phyloP scores from a whole-genome alignment of 2,888 invertebrate genomes.

The Meteorus colon region DNA sequence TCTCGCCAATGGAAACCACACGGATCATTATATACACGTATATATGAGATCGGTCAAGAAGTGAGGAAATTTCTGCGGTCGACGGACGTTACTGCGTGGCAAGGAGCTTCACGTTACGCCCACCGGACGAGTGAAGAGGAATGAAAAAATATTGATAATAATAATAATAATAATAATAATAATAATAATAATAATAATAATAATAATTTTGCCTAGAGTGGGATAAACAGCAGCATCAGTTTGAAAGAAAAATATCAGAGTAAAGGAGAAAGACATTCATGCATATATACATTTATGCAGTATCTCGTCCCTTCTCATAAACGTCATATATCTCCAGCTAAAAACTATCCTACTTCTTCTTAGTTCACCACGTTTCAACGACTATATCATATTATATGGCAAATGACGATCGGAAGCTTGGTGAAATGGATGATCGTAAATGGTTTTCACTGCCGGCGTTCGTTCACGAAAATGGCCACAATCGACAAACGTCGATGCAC shows the following conservation, averaged over 20 bases:
- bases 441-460: constrained; percentile 20
- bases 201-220: constrained; percentile 33
- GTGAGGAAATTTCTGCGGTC: constrained; percentile 57
- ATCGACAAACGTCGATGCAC: constrained; percentile 2
- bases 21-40: constrained; percentile 60
- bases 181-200: constrained; percentile 37
- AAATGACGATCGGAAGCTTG: constrained; percentile 30
- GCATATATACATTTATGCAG: constrained; percentile 56
- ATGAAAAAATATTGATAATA: constrained; percentile 34
- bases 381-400: not conserved
- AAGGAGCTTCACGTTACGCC: constrained; percentile 58
- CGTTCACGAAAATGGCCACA: constrained; percentile 39
- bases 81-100: constrained; percentile 48
- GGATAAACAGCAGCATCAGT: constrained; percentile 37
- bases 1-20: constrained; percentile 61
- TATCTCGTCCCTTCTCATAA: constrained; percentile 63
- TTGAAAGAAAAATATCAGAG: not conserved
- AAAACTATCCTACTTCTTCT: constrained; percentile 56
- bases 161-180: constrained; percentile 39
- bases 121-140: constrained; percentile 52
- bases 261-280: constrained; percentile 33
- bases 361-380: not conserved
- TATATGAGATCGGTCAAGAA: constrained; percentile 52
- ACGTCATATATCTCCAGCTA: constrained; percentile 67
- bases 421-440: constrained; percentile 36